These are phyloP conservation scores for Amphiprion percula DNA, from an alignment of 2,113 vertebrate species.

Conservation along the genomic window DNA sequence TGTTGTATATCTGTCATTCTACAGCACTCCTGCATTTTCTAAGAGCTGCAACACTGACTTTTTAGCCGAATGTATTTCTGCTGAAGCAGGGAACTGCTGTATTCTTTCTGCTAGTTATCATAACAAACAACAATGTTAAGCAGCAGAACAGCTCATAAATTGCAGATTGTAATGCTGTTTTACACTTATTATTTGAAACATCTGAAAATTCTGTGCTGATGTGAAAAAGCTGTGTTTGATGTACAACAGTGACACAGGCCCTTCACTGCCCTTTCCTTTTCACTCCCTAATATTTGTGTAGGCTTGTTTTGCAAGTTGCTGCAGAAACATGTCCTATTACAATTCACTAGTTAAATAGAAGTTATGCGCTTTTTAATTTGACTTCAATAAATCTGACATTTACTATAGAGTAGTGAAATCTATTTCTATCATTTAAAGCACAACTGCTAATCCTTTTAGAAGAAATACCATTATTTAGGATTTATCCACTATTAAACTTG, in stretches of 20 bases:
- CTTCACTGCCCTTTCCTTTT: not conserved
- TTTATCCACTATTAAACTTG: constrained; percentile 1
- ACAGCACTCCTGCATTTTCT: not conserved
- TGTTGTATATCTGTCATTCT: constrained; percentile 2
- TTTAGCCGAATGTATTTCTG: constrained; percentile 2
- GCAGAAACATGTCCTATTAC: not conserved
- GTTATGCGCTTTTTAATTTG: not conserved
- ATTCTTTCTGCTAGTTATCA: not conserved
- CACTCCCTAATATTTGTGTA: constrained; percentile 6
- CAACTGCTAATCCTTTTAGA: not conserved
- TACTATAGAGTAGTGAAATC: not conserved
- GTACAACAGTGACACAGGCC: not conserved
- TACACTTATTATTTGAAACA: constrained; percentile 17
- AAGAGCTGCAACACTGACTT: constrained; percentile 14
- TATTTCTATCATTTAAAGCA: not conserved
- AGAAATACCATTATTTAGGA: not conserved
- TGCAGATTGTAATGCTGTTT: not conserved
- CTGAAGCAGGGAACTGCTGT: not conserved
- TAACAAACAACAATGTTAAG: not conserved
- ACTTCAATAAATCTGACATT: not conserved
- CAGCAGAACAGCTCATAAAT: not conserved
- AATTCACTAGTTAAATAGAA: constrained; percentile 7
- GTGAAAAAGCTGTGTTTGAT: constrained; percentile 1
- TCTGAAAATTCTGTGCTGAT: constrained; percentile 7
- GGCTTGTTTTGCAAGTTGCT: constrained; percentile 17